Evolutionary conservation across 1,140 invertebrate species (phyloP).

Genomic region (Drosophila ercepeae): DNA sequence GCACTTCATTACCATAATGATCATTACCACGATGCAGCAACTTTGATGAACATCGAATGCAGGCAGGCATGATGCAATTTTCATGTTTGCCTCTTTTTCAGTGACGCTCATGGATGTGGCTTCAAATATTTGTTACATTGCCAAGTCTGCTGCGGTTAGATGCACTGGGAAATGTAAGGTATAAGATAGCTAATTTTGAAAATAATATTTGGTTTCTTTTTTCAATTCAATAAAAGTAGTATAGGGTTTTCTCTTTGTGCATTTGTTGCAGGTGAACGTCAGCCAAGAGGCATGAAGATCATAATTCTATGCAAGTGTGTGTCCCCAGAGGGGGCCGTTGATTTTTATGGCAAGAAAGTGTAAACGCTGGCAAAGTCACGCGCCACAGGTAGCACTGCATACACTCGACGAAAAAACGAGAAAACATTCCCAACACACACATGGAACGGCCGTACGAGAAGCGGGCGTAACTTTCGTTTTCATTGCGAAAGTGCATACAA

Average conservation of each 20-base stretch:
- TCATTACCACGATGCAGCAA: conserved; percentile 18
- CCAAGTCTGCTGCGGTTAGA: conserved; percentile 44
- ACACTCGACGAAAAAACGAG: conserved; percentile 1
- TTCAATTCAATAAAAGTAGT: background rate
- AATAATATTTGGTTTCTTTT: background rate
- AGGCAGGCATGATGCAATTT: conserved; percentile 64
- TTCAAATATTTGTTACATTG: conserved; percentile 77
- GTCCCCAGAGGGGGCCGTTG: conserved; percentile 23
- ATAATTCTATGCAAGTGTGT: conserved; percentile 61
- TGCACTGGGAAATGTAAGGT: background rate
- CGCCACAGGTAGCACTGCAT: conserved; percentile 24
- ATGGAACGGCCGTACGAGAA: background rate
- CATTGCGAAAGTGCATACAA: conserved; percentile 81
- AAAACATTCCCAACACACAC: conserved; percentile 7
- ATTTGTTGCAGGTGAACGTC: conserved; percentile 31
- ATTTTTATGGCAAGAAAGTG: conserved; percentile 69
- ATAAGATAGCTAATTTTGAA: no score
- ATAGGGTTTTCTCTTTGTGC: background rate
- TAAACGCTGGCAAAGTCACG: conserved; percentile 71
- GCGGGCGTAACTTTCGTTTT: conserved; percentile 76
- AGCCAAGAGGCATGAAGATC: conserved; percentile 68
- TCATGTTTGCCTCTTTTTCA: conserved; percentile 13
- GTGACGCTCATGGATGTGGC: conserved; percentile 51
- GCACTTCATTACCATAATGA: conserved; percentile 58
- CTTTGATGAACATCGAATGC: conserved; percentile 22